Evolutionary conservation across 2,113 vertebrate species (phyloP), one percentile per base, ranked within the genome.

Genomic region (Phalacrocorax pelagicus): DNA sequence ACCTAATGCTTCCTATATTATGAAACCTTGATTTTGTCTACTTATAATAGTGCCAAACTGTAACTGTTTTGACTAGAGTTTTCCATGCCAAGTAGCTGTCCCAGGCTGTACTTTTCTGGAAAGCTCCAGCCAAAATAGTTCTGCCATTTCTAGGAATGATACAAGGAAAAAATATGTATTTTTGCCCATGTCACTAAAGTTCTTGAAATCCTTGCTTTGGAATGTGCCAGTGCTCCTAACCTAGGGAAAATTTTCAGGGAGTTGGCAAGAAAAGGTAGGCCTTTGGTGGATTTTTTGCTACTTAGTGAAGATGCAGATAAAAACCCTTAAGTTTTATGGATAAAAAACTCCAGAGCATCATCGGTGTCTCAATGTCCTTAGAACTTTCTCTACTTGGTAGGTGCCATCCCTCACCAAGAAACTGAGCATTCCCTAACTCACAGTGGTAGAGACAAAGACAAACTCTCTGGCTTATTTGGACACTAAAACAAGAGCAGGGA

Each of bases 1-100:
- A 94, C 91, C 86, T 95, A 96, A 94, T 95, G 77, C 86, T 96
- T 97, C 94, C 96, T 95, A 94, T 96, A 94, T 96, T 96, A 96
- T 91, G 86, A 94, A 97, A 90, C 91, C 34, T 92, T 94, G 86
- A 95, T 93, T 93, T 94, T 40, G 10, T 92, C 90, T 79, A 17
- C 81, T 87, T 92, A 61, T 16, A 85, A 24, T 52, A 75, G 40
- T 96, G 91, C 95, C 92, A 96, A 95, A 96, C 77, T 95, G 83
- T 94, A 91, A 94, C 86, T 92, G 30, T 77, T 92, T 93, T 92
- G 83, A 88, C 77, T 94, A 61, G 91, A 92, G 65, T 91, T 92
- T 92, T 96, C 74, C 57, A 79, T 73, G 95, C 95, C 94, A 96
- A 94, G 77, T 95, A 88, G 57, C 83, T 96, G 92, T 96, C 77